A percentile compares a stretch with the other conserved stretches of the same genome.
Evolutionary conservation across 2,888 invertebrate species (phyloP).

Genomic region (Campoplex capitator): DNA sequence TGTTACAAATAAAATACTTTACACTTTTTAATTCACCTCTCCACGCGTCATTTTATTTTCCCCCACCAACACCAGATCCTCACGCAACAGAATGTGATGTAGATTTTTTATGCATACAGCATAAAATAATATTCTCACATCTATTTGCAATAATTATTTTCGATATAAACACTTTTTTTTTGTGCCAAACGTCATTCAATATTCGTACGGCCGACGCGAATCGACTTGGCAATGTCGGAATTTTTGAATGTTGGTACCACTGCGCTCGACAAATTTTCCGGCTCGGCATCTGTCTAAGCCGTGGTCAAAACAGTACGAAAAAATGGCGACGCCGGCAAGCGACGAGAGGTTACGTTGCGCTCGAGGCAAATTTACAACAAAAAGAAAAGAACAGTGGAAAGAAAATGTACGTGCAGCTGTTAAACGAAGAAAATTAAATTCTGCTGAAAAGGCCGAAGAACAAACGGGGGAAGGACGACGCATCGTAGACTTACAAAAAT

Average conservation of each 20-base stretch:
- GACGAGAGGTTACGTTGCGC: conserved; percentile 47
- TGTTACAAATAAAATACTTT: no score
- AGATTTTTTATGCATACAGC: no score
- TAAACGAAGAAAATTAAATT: conserved; percentile 30
- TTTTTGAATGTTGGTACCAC: conserved; percentile 54
- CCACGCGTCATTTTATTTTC: no score
- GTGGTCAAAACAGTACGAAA: conserved; percentile 30
- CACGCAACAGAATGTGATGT: no score
- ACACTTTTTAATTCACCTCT: no score
- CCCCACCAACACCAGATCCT: no score
- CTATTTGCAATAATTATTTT: no score
- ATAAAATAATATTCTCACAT: no score
- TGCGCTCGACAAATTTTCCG: conserved; percentile 30
- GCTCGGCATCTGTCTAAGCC: conserved; percentile 7
- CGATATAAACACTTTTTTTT: no score
- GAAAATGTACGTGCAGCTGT: conserved; percentile 49
- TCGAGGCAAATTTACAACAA: conserved; percentile 42
- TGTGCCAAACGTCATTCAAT: no score
- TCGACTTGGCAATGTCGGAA: conserved; percentile 16
- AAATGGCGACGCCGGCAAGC: conserved; percentile 45
- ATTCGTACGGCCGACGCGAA: no score
- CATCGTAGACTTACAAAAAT: conserved; percentile 41
- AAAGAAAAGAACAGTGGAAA: conserved; percentile 52
- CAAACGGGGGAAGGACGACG: conserved; percentile 40
- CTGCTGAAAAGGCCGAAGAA: conserved; percentile 19